Evolutionary conservation across 2,113 vertebrate species (phyloP).

Genomic region (Esox niger): DNA sequence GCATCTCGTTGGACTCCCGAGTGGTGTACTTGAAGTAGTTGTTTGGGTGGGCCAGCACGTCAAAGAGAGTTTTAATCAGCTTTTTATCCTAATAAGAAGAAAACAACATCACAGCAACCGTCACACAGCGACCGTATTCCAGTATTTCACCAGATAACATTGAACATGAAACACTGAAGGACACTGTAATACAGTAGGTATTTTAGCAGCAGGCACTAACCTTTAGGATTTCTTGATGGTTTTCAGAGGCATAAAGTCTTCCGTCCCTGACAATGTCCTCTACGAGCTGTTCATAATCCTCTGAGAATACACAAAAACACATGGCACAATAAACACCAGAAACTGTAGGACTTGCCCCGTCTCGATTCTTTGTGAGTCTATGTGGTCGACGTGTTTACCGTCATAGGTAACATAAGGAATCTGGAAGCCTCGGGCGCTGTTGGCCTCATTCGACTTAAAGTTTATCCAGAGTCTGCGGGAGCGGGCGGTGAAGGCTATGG

Average conservation of each 20-base stretch:
- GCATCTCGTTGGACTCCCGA: slow-evolving; percentile 96
- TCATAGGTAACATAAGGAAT: slow-evolving; percentile 97
- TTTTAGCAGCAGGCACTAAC: slow-evolving; percentile 56
- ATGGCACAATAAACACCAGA: neutral
- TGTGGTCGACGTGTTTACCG: slow-evolving; percentile 63
- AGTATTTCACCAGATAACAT: neutral
- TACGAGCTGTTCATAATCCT: slow-evolving; percentile 96
- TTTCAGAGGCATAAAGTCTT: slow-evolving; percentile 93
- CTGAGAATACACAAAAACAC: slow-evolving; percentile 61
- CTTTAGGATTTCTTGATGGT: slow-evolving; percentile 98
- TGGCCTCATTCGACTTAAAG: slow-evolving; percentile 95
- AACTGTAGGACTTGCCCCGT: neutral
- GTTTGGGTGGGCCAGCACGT: slow-evolving; percentile 95
- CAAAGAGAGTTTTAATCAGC: slow-evolving; percentile 98
- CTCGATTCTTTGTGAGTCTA: neutral
- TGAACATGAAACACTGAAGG: neutral
- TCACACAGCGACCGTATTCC: neutral
- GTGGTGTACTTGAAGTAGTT: slow-evolving; percentile 98
- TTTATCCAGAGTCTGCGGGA: slow-evolving; percentile 97
- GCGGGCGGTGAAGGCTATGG: slow-evolving; percentile 95
- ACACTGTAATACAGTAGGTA: neutral
- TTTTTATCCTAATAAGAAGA: slow-evolving; percentile 88
- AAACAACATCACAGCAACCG: slow-evolving; percentile 1
- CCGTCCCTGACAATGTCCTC: slow-evolving; percentile 96
- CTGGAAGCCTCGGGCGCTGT: slow-evolving; percentile 94